Evolutionary conservation across 2,113 vertebrate genomes (phyloP), one percentile per base, ranked within the genome.

Genomic region (Polypterus bichir): DNA sequence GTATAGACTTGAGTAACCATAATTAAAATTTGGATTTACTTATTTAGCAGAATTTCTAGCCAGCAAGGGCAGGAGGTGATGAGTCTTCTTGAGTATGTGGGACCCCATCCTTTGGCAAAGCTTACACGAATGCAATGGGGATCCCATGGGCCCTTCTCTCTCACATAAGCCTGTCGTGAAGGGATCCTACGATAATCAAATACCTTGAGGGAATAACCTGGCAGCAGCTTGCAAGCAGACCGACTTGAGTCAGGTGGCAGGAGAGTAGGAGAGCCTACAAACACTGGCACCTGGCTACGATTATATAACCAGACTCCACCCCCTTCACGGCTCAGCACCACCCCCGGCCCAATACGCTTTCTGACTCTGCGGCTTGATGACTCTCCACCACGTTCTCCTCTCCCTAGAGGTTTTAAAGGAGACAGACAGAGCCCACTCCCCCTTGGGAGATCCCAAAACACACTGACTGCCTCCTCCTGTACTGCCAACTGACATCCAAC

Each of bases 21-120:
- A 27, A 27, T 27, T 27, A 27, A 27, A 1, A 27, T 27, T 27
- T 27, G 27, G 27, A 27, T 27, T 27, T 27, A 68, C 4, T 4
- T 51, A 57, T 44, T 68, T 6, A 83, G 64, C 58, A 83, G 67
- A 1, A 82, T 71, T 67, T 83, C 81, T 7, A 83, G 61, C 81
- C 79, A 83, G 58, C 81, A 83, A 0, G 80, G 81, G 54, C 81
- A 83, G 51, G 79, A 77, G 54, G 77, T 79, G 65, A 83, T 75
- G 54, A 76, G 82, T 48, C 72, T 74, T 4, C 80, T 68, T 2
- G 80, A 80, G 60, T 81, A 83, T 44, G 69, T 69, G 5, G 72
- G 71, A 3, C 80, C 80, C 81, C 80, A 83, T 3, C 81, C 81
- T 60, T 83, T 83, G 48, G 72, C 72, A 2, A 83, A 83, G 62